Conservation (phyloP, 2,113 vertebrate genomes). For the Scalopus aquaticus region DNA sequence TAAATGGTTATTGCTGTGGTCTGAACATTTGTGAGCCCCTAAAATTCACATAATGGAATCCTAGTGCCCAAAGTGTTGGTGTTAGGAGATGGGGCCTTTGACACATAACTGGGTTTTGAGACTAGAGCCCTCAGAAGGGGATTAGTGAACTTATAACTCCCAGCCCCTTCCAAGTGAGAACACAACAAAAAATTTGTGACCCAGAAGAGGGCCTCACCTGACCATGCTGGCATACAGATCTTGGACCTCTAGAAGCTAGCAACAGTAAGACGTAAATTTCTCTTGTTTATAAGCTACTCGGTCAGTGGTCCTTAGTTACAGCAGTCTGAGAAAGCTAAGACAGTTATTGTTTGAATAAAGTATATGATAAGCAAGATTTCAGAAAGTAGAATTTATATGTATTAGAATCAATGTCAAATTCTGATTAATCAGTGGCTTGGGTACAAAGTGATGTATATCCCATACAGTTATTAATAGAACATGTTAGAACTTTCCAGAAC, state of each 20-base stretch:
- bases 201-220: background rate
- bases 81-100: background rate
- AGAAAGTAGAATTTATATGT: background rate
- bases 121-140: background rate
- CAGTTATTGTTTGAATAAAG: background rate
- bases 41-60: background rate
- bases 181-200: background rate
- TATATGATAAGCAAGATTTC: background rate
- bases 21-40: background rate
- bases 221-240: background rate
- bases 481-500: conserved; percentile 41
- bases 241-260: background rate
- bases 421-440: background rate
- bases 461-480: background rate
- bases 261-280: background rate
- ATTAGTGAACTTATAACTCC: background rate
- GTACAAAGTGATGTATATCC: background rate
- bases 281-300: background rate
- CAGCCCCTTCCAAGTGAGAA: background rate
- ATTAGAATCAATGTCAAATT: background rate
- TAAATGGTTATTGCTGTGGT: background rate
- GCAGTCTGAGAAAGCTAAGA: background rate
- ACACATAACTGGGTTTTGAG: background rate
- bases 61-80: background rate
- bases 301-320: background rate